Percentiles rank a stretch among this genome's conserved stretches.
phyloP scores from a whole-genome alignment of 2,888 invertebrate genomes.

The Unio delphinus region DNA sequence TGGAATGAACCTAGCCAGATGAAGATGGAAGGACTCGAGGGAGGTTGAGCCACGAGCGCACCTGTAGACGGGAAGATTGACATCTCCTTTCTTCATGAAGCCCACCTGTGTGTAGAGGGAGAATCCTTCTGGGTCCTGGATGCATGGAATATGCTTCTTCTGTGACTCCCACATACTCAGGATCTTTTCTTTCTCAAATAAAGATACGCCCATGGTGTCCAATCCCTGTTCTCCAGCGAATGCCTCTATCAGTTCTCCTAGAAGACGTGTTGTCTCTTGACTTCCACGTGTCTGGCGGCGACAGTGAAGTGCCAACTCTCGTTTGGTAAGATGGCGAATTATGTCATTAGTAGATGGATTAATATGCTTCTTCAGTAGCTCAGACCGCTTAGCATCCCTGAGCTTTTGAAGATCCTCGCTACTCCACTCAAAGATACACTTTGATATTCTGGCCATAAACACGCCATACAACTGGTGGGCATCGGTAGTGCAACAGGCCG shows the following conservation, averaged over 20 bases:
- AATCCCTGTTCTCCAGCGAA: slow-evolving; percentile 19
- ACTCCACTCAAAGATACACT: slow-evolving; percentile 34
- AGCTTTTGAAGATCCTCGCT: slow-evolving; percentile 18
- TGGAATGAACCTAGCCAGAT: slow-evolving; percentile 36
- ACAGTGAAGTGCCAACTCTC: slow-evolving; percentile 29
- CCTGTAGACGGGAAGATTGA: slow-evolving; percentile 17
- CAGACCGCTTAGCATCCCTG: slow-evolving; percentile 14
- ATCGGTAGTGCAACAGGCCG: slow-evolving; percentile 26
- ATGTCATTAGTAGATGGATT: slow-evolving; percentile 1
- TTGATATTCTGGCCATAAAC: slow-evolving; percentile 36
- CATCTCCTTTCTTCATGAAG: slow-evolving; percentile 19
- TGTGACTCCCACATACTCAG: slow-evolving; percentile 20
- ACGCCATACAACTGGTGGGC: slow-evolving; percentile 35
- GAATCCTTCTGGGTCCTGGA: slow-evolving; percentile 30
- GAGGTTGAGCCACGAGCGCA: slow-evolving; percentile 37
- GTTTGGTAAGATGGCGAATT: slow-evolving; percentile 9
- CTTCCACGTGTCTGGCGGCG: slow-evolving; percentile 26
- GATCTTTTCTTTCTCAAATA: slow-evolving; percentile 18
- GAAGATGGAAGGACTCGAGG: slow-evolving; percentile 40
- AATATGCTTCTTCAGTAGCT: slow-evolving; percentile 7
- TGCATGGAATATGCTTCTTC: slow-evolving; percentile 27
- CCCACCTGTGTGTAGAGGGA: slow-evolving; percentile 21
- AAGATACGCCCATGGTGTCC: slow-evolving; percentile 29
- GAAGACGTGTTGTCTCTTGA: slow-evolving; percentile 12
- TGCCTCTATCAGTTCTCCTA: slow-evolving; percentile 17